A percentile compares a stretch with the other conserved stretches of the same genome.
phyloP scores from a whole-genome alignment of 1,140 invertebrate genomes.

The Drosophila lini region DNA sequence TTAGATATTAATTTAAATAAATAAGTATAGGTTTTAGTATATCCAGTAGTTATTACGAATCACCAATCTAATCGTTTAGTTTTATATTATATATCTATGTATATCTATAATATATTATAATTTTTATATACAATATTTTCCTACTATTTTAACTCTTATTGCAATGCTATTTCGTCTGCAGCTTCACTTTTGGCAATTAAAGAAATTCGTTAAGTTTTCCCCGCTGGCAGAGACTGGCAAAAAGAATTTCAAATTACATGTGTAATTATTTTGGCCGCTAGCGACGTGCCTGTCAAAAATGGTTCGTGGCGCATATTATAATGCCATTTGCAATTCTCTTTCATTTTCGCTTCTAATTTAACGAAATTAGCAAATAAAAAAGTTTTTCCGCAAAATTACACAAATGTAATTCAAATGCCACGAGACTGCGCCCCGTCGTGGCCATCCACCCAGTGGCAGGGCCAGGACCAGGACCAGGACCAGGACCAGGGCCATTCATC shows the following conservation, averaged over 20 bases:
- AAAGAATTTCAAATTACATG: slow-evolving; percentile 73
- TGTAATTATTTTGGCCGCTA: slow-evolving; percentile 65
- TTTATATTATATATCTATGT: too few species aligned
- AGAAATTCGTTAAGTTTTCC: slow-evolving; percentile 4
- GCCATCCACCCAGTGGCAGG: slow-evolving; percentile 1
- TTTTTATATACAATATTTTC: not conserved
- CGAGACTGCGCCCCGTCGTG: slow-evolving; percentile 26
- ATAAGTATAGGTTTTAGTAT: not conserved
- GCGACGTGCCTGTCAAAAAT: slow-evolving; percentile 52
- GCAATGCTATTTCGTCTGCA: not conserved
- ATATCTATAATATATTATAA: too few species aligned
- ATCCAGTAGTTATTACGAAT: too few species aligned
- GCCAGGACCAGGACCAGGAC: not conserved
- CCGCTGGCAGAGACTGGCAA: slow-evolving; percentile 27
- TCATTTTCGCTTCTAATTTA: slow-evolving; percentile 76
- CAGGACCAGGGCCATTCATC: slow-evolving; percentile 10
- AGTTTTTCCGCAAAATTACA: slow-evolving; percentile 82
- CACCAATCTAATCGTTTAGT: too few species aligned
- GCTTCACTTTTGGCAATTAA: slow-evolving; percentile 21
- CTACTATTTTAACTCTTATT: not conserved
- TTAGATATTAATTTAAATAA: not conserved
- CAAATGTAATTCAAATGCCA: slow-evolving; percentile 79
- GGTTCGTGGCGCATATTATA: slow-evolving; percentile 53
- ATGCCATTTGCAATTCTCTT: slow-evolving; percentile 75
- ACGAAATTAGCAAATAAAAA: slow-evolving; percentile 82